Evolutionary conservation across 2,113 vertebrate genomes (phyloP), one percentile per base, ranked within the genome.

Genomic region (Lagopus leucura): DNA sequence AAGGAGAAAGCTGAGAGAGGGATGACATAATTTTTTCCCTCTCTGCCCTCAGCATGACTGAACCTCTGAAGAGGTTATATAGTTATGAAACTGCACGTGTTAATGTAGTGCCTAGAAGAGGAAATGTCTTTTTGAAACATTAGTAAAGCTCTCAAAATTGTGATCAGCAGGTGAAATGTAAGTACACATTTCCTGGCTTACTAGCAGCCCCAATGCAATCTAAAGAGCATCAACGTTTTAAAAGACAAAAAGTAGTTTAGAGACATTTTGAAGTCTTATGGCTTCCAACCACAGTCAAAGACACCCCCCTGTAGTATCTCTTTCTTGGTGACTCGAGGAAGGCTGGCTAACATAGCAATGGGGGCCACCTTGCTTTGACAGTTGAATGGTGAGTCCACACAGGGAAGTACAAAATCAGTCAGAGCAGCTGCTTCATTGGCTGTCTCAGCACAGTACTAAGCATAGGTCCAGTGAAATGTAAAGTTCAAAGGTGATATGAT

Each of bases 331-430:
- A 64, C n/a, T 71, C 50, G 40, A 74, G 9, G 13, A 66, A 47
- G 1, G 2, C 40, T 80, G 45, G 24, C 50, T 40, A 32, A 16
- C 36, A 60, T 61, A 50, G 17, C 48, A 30, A 5, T 10, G 69
- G 12, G 34, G 50, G 36, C 54, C 36, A 28, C 0, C 0, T 27
- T 11, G 3, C 57, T 82, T 82, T 77, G 22, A 8, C 40, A 88
- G 28, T 10, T 48, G 60, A 88, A 43, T 6, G 11, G 27, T 42
- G 45, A 89, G 54, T 47, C 1, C 2, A 3, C 11, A 25, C 15
- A 63, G 30, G 48, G 20, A 42, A 45, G 8, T 3, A 28, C 1
- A 0, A 60, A 82, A 8, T 15, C 73, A 84, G 19, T 28, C 71
- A 64, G 55, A 38, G 2, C 28, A 50, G 40, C 43, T 89, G 66